These are phyloP conservation scores for Leucophenga maculata DNA, from an alignment of 2,888 invertebrate species.

Conservation along the genomic window DNA sequence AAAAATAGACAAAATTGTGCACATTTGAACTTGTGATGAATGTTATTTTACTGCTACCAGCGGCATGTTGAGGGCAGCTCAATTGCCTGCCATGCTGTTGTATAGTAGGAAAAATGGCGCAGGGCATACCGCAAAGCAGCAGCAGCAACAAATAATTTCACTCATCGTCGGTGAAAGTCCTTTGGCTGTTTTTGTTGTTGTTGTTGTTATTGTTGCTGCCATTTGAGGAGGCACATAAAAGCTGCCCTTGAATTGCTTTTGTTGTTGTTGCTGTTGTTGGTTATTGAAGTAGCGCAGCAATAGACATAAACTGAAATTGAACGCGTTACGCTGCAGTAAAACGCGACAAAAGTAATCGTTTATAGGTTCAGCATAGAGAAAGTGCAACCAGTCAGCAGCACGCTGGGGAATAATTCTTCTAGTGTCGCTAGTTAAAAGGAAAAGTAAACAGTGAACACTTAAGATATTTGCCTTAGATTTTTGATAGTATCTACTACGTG, in stretches of 20 bases:
- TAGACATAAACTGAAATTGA: too few species aligned
- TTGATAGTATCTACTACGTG: too few species aligned
- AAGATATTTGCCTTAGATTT: too few species aligned
- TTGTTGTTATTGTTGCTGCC: slow-evolving; percentile 3
- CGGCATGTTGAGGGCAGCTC: slow-evolving; percentile 35
- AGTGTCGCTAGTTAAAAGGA: too few species aligned
- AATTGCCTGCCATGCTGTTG: slow-evolving; percentile 53
- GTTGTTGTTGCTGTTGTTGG: slow-evolving; percentile 40
- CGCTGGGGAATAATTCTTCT: too few species aligned
- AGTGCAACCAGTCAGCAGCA: too few species aligned
- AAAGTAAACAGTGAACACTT: too few species aligned
- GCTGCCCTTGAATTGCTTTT: slow-evolving; percentile 62
- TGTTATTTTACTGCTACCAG: slow-evolving; percentile 42
- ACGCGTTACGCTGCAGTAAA: too few species aligned
- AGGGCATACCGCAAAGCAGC: slow-evolving; percentile 43
- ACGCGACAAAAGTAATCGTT: too few species aligned
- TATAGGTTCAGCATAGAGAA: too few species aligned
- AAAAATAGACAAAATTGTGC: slow-evolving; percentile 34
- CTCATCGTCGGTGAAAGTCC: slow-evolving; percentile 27
- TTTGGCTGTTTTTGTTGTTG: neutral
- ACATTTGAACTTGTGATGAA: slow-evolving; percentile 66
- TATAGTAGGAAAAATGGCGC: slow-evolving; percentile 56
- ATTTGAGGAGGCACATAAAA: slow-evolving; percentile 49
- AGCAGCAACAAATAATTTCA: slow-evolving; percentile 45
- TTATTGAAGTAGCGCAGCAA: neutral